Evolutionary conservation across 1,140 invertebrate genomes (phyloP).

Genomic region (Drosophila tsacasi): DNA sequence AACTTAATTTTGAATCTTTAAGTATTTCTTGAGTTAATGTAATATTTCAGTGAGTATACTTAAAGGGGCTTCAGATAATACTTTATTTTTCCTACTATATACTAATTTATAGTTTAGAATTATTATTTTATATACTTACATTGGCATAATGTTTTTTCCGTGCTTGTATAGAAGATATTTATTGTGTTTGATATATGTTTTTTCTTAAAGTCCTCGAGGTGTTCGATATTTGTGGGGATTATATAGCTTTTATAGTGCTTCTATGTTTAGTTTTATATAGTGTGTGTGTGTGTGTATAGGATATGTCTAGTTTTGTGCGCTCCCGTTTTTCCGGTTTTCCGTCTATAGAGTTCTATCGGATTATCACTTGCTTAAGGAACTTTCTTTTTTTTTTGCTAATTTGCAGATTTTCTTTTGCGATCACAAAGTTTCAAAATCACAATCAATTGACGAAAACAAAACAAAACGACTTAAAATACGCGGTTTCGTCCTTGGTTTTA

Average conservation of each 20-base stretch:
- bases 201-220: constrained; percentile 9
- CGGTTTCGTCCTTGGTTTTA: background rate
- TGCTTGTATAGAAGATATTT: constrained; percentile 1
- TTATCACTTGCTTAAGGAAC: constrained; percentile 81
- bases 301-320: constrained; percentile 15
- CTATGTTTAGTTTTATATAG: constrained; percentile 5
- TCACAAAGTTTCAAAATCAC: constrained; percentile 81
- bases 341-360: constrained; percentile 42
- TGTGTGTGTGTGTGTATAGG: background rate
- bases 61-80: background rate
- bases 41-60: constrained; percentile 2
- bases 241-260: constrained; percentile 15
- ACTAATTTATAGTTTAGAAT: no score
- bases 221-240: constrained; percentile 1
- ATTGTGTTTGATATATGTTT: background rate
- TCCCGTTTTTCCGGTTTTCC: constrained; percentile 15
- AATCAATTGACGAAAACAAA: constrained; percentile 66
- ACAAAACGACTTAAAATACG: constrained; percentile 45
- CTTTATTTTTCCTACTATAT: background rate
- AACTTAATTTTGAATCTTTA: constrained; percentile 3
- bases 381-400: constrained; percentile 71
- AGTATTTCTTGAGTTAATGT: background rate
- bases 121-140: constrained; percentile 31
- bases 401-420: constrained; percentile 64
- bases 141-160: constrained; percentile 50